These are phyloP conservation scores for Stomatorhinus ivindoensis DNA, from an alignment of 2,113 vertebrate genomes.

Conservation along the genomic window DNA sequence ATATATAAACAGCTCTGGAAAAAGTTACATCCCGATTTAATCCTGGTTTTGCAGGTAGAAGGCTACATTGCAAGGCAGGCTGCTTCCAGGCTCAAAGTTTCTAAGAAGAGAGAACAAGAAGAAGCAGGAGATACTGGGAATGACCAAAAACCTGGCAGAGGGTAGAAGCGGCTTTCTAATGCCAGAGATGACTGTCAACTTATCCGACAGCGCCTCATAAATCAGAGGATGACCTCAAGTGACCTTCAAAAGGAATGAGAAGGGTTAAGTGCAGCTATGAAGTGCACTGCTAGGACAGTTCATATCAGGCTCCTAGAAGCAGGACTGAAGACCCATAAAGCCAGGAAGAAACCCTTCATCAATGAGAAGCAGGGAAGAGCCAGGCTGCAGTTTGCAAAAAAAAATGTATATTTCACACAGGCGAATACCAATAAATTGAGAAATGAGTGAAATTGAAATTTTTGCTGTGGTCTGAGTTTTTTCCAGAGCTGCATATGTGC, in stretches of 20 bases:
- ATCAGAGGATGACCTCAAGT: neutral
- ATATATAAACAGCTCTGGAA: neutral
- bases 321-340: neutral
- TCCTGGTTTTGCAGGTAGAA: neutral
- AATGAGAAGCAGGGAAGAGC: neutral
- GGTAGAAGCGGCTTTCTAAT: neutral
- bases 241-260: no score
- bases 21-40: neutral
- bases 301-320: neutral
- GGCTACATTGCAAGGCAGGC: neutral
- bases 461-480: neutral
- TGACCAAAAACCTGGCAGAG: neutral
- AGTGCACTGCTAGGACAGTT: neutral
- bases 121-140: neutral
- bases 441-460: neutral
- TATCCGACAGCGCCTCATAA: neutral
- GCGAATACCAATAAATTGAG: neutral
- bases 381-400: neutral
- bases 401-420: neutral
- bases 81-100: neutral
- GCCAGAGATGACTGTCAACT: neutral
- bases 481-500: neutral
- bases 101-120: neutral
- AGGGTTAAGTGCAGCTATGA: no score
- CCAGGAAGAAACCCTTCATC: neutral